Base-by-base conservation (phyloP, 2,797 vertebrate species). In the Eupleurogrammus muticus region DNA sequence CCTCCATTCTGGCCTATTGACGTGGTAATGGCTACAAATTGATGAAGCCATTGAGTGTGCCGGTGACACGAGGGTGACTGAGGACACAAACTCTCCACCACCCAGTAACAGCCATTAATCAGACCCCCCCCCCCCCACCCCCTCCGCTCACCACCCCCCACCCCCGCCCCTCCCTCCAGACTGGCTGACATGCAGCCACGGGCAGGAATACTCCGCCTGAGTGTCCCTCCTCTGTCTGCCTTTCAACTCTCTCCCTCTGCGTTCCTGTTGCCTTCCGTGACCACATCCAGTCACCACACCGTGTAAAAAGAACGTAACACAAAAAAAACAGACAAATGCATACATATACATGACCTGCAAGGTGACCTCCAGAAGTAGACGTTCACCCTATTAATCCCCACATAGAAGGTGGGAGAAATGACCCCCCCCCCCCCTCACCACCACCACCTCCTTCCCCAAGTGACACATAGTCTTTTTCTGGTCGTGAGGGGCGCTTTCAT, bases 1-100 rank as follows among this genome's bases (percentile, higher is more conserved):
- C 89, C 83, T 88, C 90, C 90, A 89, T 94, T 92, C 93, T 89
- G 83, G 58, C 77, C 87, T 80, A 90, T 95, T 95, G 92, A 84
- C 90, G 90, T 93, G 77, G 92, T 92, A 95, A 96, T 94, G 82
- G 86, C 66, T 54, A 70, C 88, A 85, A 89, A 92, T 80, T 91
- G 87, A 91, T 92, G 86, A 89, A 87, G 82, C 86, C 80, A 90
- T 87, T 87, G 87, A 89, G 86, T 81, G 79, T 49, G 62, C 77
- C 36, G 76, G 81, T 90, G 90, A 86, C 82, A 86, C 12, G 20
- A 79, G 86, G 85, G 87, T 77, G 83, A 84, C 79, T 65, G 70
- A 65, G 85, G 81, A 89, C 85, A 91, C 83, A 78, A 72, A 82
- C 83, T 79, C 85, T 84, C 70, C 75, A 85, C 90, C 90, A 80